These are phyloP conservation scores for Phyllotreta cruciferae DNA, from an alignment of 2,888 invertebrate genomes.

Conservation along the genomic window DNA sequence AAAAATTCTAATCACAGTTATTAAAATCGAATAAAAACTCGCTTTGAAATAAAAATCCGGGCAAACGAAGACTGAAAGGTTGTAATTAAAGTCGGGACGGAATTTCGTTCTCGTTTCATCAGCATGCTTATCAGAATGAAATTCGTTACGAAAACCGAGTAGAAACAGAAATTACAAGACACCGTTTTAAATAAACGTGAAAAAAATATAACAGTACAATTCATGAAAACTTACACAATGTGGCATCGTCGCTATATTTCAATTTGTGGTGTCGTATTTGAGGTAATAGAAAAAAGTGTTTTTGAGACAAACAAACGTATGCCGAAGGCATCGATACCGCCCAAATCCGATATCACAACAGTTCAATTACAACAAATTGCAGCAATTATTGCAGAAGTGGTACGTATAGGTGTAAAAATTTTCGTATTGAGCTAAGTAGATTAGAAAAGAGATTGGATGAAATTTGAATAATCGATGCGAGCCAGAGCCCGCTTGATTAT, in stretches of 20 bases:
- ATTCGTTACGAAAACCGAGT: too few species aligned
- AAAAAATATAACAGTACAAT: too few species aligned
- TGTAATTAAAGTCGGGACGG: conserved; percentile 27
- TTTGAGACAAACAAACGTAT: too few species aligned
- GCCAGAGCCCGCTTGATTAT: background rate
- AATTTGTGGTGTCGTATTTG: too few species aligned
- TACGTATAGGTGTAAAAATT: background rate
- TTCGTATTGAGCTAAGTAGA: background rate
- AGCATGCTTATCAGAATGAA: conserved; percentile 12
- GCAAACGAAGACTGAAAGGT: conserved; percentile 24
- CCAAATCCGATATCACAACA: too few species aligned
- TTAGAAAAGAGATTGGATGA: conserved; percentile 12
- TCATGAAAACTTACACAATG: too few species aligned
- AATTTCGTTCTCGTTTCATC: conserved; percentile 12
- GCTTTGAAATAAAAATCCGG: conserved; percentile 27
- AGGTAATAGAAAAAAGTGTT: too few species aligned
- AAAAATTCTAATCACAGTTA: conserved; percentile 29
- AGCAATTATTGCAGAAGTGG: too few species aligned
- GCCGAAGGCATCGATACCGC: too few species aligned
- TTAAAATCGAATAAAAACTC: conserved; percentile 30
- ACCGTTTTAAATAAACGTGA: background rate
- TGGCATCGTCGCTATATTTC: too few species aligned
- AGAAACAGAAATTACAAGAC: too few species aligned
- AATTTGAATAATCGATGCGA: conserved; percentile 1
- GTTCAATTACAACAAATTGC: too few species aligned